phyloP scores from a whole-genome alignment of 2,113 vertebrate genomes.

The Cynopterus brachyotis region DNA sequence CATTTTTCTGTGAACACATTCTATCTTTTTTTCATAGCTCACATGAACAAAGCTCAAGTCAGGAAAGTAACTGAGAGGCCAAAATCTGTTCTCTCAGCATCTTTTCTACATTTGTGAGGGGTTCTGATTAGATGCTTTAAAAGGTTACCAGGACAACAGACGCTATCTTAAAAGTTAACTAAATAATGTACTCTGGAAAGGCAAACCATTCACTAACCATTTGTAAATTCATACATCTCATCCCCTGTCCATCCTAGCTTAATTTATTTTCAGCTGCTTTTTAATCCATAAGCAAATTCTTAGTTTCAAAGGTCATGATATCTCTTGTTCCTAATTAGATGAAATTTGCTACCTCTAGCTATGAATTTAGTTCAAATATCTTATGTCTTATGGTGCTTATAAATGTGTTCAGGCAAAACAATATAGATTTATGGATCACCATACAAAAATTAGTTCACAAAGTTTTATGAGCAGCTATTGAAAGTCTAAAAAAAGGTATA shows the following conservation, averaged over 20 bases:
- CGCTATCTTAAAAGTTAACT: slow-evolving; percentile 50
- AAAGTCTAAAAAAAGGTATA: not conserved
- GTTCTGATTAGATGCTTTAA: slow-evolving; percentile 57
- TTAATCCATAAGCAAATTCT: slow-evolving; percentile 52
- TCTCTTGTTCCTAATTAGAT: not conserved
- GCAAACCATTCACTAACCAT: not conserved
- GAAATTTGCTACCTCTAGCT: not conserved
- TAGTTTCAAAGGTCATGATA: slow-evolving; percentile 32
- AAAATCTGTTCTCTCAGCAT: not conserved
- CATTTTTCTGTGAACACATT: slow-evolving; percentile 12
- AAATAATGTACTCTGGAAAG: not conserved
- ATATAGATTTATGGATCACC: not conserved
- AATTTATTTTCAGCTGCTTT: not conserved
- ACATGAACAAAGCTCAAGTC: slow-evolving; percentile 41
- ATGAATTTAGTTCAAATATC: not conserved
- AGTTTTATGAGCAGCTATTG: not conserved
- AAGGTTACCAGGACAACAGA: slow-evolving; percentile 56
- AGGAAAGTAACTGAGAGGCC: not conserved
- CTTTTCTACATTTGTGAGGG: not conserved
- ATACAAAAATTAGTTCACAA: not conserved
- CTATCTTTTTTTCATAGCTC: not conserved
- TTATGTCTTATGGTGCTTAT: not conserved
- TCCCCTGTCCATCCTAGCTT: not conserved
- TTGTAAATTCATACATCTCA: not conserved
- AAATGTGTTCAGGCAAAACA: slow-evolving; percentile 12